phyloP scores from a whole-genome alignment of 2,113 vertebrate genomes.

The Podiceps cristatus region DNA sequence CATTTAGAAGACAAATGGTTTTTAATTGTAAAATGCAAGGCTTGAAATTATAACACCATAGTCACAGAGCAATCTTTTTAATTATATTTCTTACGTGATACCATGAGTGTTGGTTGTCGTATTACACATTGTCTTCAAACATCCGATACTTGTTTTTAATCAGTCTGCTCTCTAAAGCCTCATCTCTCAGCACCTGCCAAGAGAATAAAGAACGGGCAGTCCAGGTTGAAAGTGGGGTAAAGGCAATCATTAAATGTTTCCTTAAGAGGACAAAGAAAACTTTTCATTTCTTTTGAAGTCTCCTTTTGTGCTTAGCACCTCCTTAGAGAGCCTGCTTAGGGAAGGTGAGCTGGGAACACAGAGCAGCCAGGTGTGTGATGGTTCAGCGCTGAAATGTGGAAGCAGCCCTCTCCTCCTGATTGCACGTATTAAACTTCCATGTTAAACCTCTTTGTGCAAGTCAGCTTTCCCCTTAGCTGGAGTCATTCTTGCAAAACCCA shows the following conservation, averaged over 20 bases:
- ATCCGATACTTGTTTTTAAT: conserved; percentile 26
- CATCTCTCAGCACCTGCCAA: conserved; percentile 31
- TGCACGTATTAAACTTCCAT: background rate
- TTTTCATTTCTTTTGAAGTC: conserved; percentile 12
- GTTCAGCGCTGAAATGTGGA: background rate
- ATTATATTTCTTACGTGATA: background rate
- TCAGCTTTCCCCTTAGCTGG: background rate
- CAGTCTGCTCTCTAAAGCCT: background rate
- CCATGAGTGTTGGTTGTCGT: conserved; percentile 18
- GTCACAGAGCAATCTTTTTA: background rate
- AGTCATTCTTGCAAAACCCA: background rate
- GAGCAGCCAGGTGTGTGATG: conserved; percentile 10
- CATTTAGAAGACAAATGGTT: conserved; percentile 2
- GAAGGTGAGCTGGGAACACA: background rate
- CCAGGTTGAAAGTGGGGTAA: background rate
- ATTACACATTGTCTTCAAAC: background rate
- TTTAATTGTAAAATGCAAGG: background rate
- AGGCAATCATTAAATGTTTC: background rate
- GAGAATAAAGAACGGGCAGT: background rate
- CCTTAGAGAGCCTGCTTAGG: background rate
- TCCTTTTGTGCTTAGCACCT: background rate
- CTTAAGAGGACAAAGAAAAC: background rate
- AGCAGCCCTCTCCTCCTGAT: background rate
- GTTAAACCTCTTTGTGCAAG: background rate
- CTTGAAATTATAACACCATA: background rate